Base-by-base conservation (phyloP, 2,113 vertebrate genomes). In the Pungitius pungitius region DNA sequence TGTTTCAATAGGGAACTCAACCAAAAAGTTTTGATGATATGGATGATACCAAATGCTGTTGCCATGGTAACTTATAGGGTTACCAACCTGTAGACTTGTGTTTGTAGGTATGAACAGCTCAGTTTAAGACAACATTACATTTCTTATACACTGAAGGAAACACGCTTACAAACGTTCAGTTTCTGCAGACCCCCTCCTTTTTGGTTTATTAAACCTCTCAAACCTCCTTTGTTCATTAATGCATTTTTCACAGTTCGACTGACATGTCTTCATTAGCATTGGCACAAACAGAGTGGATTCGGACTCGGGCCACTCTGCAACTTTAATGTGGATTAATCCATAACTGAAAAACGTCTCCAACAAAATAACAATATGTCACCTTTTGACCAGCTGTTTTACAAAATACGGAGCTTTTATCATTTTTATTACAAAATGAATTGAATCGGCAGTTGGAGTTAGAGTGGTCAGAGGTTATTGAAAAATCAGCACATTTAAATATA, bases 21-120 rank as follows among this genome's bases (percentile, higher is more conserved):
- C 4, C 18, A 37, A 58, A 37, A 22, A 12, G 18, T 20, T n/a
- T n/a, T 17, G 30, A 30, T 58, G 30, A 35, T 10, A 2, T 58
- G 18, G 18, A n/a, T 37, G 56, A 37, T 18, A n/a, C n/a, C n/a
- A n/a, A 37, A 59, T 37, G 56, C 56, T 59, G 56, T n/a, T 61
- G 15, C 39, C 17, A 15, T n/a, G 26, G 22, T 42, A 42, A 58
- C 35, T 35, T 8, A 39, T 7, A 40, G 13, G 43, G 6, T 6
- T 17, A 18, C 39, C 39, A 13, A 40, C 13, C 3, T 40, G 10
- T 13, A 40, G 8, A 7, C 14, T 0, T 15, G 15, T 18, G 43
- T 45, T 8, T 18, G 45, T 20, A 20, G 45, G 20, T 20, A 20
- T 47, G 17, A 47, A 47, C 45, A 18, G 45, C 18, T 47, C 18